A percentile compares a stretch with the other conserved stretches of the same genome.
These are phyloP conservation scores for Acanthornis magna DNA, from an alignment of 2,797 vertebrate species.

Conservation along the genomic window DNA sequence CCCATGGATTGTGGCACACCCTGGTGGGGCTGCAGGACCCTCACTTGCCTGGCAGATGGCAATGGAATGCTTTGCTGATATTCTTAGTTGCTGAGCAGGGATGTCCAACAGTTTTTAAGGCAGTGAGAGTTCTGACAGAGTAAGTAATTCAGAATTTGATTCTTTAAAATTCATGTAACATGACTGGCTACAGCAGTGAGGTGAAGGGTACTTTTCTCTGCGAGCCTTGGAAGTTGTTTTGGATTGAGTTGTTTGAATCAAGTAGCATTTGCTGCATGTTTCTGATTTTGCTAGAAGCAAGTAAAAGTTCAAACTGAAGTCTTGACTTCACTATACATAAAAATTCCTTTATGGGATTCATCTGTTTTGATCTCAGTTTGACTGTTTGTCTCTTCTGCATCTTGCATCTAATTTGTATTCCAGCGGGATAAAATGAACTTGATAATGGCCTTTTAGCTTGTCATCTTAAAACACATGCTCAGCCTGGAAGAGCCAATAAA, in stretches of 20 bases:
- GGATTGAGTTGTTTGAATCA: not conserved
- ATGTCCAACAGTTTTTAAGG: not conserved
- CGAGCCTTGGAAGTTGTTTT: not conserved
- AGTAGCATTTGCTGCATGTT: not conserved
- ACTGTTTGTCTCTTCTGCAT: constrained; percentile 40
- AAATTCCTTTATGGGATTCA: not conserved
- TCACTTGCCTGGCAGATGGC: not conserved
- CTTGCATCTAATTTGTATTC: constrained; percentile 54
- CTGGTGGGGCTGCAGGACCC: not conserved
- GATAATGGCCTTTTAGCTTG: constrained; percentile 56
- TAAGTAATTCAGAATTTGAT: not conserved
- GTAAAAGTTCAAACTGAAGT: not conserved
- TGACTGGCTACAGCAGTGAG: not conserved
- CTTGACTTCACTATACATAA: not conserved
- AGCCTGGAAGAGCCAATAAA: not conserved
- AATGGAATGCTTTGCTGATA: not conserved
- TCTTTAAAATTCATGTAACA: not conserved
- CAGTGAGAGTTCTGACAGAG: not conserved
- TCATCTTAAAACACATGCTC: constrained; percentile 22
- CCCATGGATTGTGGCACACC: not conserved
- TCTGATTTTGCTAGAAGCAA: not conserved
- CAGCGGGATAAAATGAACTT: constrained; percentile 23
- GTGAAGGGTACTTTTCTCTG: not conserved
- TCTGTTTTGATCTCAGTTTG: constrained; percentile 10
- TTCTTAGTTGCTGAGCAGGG: not conserved